Evolutionary conservation across 2,113 vertebrate species (phyloP).

Genomic region (Podiceps cristatus): DNA sequence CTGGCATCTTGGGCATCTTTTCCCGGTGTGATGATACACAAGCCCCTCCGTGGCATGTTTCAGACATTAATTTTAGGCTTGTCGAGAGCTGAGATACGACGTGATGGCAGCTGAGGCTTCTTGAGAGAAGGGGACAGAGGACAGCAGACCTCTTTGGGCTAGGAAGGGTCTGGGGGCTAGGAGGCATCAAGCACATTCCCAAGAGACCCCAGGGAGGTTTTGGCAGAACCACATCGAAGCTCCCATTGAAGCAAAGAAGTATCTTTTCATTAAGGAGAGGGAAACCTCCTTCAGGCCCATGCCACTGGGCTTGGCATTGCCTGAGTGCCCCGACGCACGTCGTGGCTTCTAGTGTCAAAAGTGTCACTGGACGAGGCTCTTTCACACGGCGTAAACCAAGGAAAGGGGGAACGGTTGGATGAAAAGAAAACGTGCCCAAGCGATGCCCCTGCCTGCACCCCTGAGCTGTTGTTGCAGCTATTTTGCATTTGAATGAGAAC

Average conservation of each 20-base stretch:
- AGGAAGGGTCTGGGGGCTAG: not conserved
- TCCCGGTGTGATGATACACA: not conserved
- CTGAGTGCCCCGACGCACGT: not conserved
- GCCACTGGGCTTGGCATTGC: not conserved
- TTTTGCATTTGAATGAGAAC: conserved; percentile 41
- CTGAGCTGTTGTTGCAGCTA: not conserved
- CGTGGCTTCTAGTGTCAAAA: not conserved
- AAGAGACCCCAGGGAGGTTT: not conserved
- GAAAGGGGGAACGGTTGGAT: not conserved
- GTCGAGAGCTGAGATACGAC: not conserved
- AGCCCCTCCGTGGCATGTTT: not conserved
- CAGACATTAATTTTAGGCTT: not conserved
- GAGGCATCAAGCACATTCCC: not conserved
- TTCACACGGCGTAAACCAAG: not conserved
- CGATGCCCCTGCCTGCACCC: not conserved
- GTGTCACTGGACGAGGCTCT: not conserved
- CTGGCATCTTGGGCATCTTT: not conserved
- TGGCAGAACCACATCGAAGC: not conserved
- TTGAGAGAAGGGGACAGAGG: not conserved
- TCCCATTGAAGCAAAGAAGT: not conserved
- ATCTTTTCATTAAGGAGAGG: not conserved
- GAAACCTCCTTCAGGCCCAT: not conserved
- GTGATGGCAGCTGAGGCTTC: not conserved
- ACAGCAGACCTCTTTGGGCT: not conserved
- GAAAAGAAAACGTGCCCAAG: not conserved